phyloP scores from a whole-genome alignment of 2,888 invertebrate species.

The Hipparchia sbordonii region DNA sequence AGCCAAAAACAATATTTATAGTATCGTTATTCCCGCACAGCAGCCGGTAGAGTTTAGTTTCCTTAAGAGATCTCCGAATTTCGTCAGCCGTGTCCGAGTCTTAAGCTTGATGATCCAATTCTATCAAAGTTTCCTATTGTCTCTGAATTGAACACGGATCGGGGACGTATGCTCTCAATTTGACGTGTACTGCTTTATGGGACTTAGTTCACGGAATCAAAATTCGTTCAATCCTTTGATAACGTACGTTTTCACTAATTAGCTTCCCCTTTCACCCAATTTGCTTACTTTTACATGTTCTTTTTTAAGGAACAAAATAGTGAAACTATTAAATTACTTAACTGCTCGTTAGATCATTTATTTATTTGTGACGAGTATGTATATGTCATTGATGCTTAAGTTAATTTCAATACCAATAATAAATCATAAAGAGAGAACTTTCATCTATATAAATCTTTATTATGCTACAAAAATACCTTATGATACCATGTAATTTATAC shows the following conservation, averaged over 20 bases:
- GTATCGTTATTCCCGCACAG: conserved; percentile 21
- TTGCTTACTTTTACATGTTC: not conserved
- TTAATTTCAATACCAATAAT: no score
- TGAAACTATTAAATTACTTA: not conserved
- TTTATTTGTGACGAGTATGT: no score
- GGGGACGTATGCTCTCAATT: conserved; percentile 57
- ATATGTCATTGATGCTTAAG: no score
- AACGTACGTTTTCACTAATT: conserved; percentile 1
- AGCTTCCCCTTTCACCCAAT: not conserved
- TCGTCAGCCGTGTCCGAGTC: conserved; percentile 47
- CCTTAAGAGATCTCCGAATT: conserved; percentile 39
- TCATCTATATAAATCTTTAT: no score
- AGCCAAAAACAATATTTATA: not conserved
- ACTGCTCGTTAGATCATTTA: not conserved
- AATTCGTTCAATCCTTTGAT: conserved; percentile 5
- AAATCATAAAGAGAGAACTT: not conserved
- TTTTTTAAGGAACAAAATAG: not conserved
- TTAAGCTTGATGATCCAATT: conserved; percentile 54
- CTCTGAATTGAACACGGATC: conserved; percentile 63
- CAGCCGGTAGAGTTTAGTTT: conserved; percentile 34
- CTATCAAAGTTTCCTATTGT: conserved; percentile 70
- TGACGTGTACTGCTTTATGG: conserved; percentile 60
- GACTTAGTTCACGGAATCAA: conserved; percentile 29
- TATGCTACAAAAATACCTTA: no score
- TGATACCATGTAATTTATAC: not conserved